Base-by-base conservation (phyloP, 2,888 invertebrate genomes). In the Acanthosepion lycidas region DNA sequence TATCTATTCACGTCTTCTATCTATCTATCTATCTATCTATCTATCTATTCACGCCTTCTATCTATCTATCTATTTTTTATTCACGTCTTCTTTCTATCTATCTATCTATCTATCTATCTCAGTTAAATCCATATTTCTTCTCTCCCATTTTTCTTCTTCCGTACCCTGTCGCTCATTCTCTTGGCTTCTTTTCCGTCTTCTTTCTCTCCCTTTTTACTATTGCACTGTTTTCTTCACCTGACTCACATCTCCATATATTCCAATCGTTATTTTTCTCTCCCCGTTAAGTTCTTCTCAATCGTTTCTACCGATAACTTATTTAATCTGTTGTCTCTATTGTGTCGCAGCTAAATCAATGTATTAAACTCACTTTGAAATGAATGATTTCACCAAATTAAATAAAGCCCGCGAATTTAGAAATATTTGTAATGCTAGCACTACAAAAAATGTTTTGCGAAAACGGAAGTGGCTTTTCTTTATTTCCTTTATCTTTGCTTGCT, bases 321-420 rank as follows among this genome's bases (percentile, higher is more conserved):
- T 78, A 78, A 78, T 78, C 78, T 78, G 78, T 78, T 78, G 78
- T 33, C 78, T 78, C 78, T 78, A 78, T 78, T 78, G 78, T 78
- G 78, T 78, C n/a, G n/a, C 9, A 78, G 33, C 78, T 5, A 78
- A n/a, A 78, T 78, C 78, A 78, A 78, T 78, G 78, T 78, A 78
- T 78, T 33, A 78, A 78, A 78, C n/a, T n/a, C n/a, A 78, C 78
- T 78, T 78, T 78, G 78, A 78, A 78, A 78, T 78, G 78, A 78
- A 78, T 78, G 78, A 78, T 78, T 78, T 78, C 78, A 78, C 78
- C 78, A 78, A 78, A 78, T 78, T 78, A 78, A 78, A 78, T 78
- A 78, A 78, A 78, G 78, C 78, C 78, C n/a, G 18, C 78, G 78
- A 78, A 78, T 78, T 78, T 78, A 78, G 78, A 78, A 33, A n/a